Evolutionary conservation across 2,113 vertebrate genomes (phyloP).

Genomic region (Trachemys scripta): DNA sequence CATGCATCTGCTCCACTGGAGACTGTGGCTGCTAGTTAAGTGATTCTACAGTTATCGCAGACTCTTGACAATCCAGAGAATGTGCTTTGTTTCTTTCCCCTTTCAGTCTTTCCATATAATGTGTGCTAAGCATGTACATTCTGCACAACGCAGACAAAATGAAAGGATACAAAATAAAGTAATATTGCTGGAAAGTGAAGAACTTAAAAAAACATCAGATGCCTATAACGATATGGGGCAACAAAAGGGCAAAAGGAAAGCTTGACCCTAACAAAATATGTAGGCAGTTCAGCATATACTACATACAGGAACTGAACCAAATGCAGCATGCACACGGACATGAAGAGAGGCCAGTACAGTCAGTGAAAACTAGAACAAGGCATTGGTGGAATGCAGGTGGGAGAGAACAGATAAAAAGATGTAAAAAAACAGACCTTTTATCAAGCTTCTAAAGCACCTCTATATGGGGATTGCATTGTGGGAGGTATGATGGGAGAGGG

Average conservation of each 20-base stretch:
- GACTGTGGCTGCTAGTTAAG: conserved; percentile 3
- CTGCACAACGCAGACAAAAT: background rate
- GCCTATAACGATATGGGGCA: background rate
- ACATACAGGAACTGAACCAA: background rate
- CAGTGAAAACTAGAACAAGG: conserved; percentile 10
- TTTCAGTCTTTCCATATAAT: background rate
- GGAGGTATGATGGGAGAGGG: background rate
- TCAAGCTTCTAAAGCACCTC: background rate
- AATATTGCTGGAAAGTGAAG: background rate
- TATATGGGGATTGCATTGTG: background rate
- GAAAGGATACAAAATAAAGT: background rate
- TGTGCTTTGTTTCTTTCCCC: conserved; percentile 10
- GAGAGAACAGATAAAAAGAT: conserved; percentile 8
- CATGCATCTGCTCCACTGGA: background rate
- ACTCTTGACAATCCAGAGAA: conserved; percentile 24
- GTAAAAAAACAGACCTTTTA: conserved; percentile 9
- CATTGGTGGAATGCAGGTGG: background rate
- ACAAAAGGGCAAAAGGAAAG: background rate
- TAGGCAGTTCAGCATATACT: background rate
- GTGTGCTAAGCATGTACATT: background rate
- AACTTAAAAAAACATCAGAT: background rate
- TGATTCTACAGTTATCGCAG: conserved; percentile 13
- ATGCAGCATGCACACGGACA: background rate
- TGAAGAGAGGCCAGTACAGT: background rate
- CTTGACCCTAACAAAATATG: background rate